Conservation (phyloP, 2,888 invertebrate genomes). For the Mactromeris polynyma region DNA sequence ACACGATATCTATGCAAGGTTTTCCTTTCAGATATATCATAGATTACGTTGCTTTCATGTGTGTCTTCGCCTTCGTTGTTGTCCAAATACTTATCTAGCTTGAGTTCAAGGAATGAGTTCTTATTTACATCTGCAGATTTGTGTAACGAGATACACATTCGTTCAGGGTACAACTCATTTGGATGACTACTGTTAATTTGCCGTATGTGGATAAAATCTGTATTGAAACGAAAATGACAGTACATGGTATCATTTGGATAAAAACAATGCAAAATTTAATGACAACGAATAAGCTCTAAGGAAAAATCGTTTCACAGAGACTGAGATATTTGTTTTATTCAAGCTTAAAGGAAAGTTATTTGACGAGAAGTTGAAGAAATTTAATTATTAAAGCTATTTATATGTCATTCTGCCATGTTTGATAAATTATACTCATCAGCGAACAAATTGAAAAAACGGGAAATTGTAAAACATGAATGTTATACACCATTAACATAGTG, state of each 20-base stretch:
- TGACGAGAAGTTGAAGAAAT: too few relatives aligned
- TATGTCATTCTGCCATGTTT: too few relatives aligned
- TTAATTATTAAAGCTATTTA: too few relatives aligned
- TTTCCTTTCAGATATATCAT: background rate
- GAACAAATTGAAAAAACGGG: too few relatives aligned
- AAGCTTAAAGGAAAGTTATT: too few relatives aligned
- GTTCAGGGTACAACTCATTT: background rate
- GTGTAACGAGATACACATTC: constrained; percentile 9
- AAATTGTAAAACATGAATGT: too few relatives aligned
- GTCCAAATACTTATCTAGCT: background rate
- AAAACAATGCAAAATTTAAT: background rate
- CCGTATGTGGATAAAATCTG: constrained; percentile 25
- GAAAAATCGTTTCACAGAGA: too few relatives aligned
- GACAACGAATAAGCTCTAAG: too few relatives aligned
- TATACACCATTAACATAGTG: too few relatives aligned
- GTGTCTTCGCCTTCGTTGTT: background rate
- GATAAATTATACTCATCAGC: too few relatives aligned
- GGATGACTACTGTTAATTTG: background rate
- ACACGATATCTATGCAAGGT: background rate
- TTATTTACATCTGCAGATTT: background rate
- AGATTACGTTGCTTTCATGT: background rate
- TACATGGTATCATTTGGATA: background rate
- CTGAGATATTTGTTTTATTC: too few relatives aligned
- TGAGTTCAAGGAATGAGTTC: background rate
- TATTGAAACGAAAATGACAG: background rate